A percentile compares a stretch with the other conserved stretches of the same genome.
phyloP scores from a whole-genome alignment of 2,888 invertebrate genomes.

The Coleophora deauratella region DNA sequence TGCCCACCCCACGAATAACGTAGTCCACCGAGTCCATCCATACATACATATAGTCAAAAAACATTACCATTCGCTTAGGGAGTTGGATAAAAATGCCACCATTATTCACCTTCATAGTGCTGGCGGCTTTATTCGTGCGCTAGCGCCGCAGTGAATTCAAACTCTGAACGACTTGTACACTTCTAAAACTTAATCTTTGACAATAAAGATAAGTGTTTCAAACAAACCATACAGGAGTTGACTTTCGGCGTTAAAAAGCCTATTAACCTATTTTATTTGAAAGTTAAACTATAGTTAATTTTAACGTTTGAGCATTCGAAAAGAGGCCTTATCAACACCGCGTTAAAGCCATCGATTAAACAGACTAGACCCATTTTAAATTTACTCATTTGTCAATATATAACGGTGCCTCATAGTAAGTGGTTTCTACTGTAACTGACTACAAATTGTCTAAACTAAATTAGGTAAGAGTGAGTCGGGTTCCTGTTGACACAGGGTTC shows the following conservation, averaged over 20 bases:
- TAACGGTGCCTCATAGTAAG: constrained; percentile 17
- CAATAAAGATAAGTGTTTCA: constrained; percentile 46
- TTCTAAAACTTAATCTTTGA: constrained; percentile 31
- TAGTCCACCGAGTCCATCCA: too few relatives aligned
- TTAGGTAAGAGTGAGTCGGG: too few relatives aligned
- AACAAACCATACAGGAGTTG: constrained; percentile 45
- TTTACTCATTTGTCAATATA: constrained; percentile 11
- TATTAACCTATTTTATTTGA: constrained; percentile 69
- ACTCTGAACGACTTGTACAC: too few relatives aligned
- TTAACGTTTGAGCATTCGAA: constrained; percentile 13
- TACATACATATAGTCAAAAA: too few relatives aligned
- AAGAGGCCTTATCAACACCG: constrained; percentile 16
- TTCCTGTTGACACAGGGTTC: too few relatives aligned
- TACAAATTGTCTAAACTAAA: too few relatives aligned
- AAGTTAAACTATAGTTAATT: constrained; percentile 41
- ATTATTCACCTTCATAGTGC: too few relatives aligned
- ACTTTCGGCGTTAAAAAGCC: constrained; percentile 63
- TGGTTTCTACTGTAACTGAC: constrained; percentile 29
- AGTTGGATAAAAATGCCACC: too few relatives aligned
- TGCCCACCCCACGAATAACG: too few relatives aligned
- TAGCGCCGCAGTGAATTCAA: too few relatives aligned
- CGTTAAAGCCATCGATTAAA: constrained; percentile 11
- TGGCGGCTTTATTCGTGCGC: too few relatives aligned
- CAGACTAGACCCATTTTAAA: constrained; percentile 5
- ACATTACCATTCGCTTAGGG: too few relatives aligned